Evolutionary conservation across 2,888 invertebrate genomes (phyloP), one percentile per base, ranked within the genome.

Genomic region (Drosophila subsilvestris): DNA sequence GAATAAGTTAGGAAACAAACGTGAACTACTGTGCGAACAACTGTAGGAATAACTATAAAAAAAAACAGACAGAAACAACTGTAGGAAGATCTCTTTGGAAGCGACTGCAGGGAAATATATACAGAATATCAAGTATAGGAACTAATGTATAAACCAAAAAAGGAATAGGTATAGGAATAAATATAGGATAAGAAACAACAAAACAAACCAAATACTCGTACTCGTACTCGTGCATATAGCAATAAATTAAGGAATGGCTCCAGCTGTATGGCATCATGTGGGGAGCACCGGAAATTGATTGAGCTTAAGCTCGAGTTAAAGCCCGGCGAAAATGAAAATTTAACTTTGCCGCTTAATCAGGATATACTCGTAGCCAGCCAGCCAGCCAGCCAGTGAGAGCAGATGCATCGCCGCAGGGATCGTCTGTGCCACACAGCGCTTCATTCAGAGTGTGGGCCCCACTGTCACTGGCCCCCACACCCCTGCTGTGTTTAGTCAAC

Each of bases 251-350:
- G n/a, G 7, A n/a, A 37, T n/a, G 37, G 37, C 37, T 37, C 25
- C 27, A 53, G n/a, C 63, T 71, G 55, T 65, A 53, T 29, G 51
- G 65, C 63, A 27, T 14, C 62, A 55, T 45, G 44, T 14, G 65
- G 32, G 14, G 18, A 37, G 42, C 17, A 18, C 2, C 42, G 47
- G 42, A 37, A 50, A 69, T 49, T 44, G 62, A 71, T 74, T 55
- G n/a, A n/a, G 62, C 71, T 63, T 53, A 48, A 68, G 63, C 69
- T 67, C 50, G 49, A 54, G 56, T 54, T 63, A 49, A 69, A 63
- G 56, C 55, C 59, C 45, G 58, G 43, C 53, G 54, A 56, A 77
- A 76, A 75, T 77, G 59, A 66, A 69, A 79, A 79, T 82, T 74
- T 67, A 72, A 65, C 67, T 65, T 65, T 66, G 60, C 58, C 42